phyloP scores from a whole-genome alignment of 2,797 vertebrate species.

The Sebastolobus alascanus region DNA sequence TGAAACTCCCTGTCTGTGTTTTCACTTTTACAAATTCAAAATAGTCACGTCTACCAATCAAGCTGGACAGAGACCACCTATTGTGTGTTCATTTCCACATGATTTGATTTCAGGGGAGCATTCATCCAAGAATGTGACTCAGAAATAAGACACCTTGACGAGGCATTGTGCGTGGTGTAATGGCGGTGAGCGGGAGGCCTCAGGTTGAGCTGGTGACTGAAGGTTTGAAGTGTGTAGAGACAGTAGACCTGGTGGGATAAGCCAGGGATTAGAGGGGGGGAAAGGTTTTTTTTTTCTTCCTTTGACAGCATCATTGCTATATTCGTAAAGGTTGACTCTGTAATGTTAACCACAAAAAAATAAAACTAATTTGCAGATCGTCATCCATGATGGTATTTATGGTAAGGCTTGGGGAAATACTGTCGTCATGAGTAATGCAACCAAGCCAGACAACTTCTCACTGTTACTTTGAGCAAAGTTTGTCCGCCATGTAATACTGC shows the following conservation, averaged over 20 bases:
- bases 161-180: slow-evolving; percentile 44
- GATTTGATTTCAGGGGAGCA: slow-evolving; percentile 53
- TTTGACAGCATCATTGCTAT: slow-evolving; percentile 28
- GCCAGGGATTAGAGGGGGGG: slow-evolving; percentile 46
- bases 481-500: not conserved
- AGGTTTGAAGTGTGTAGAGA: slow-evolving; percentile 55
- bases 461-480: slow-evolving; percentile 12
- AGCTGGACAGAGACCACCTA: slow-evolving; percentile 48
- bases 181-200: slow-evolving; percentile 40
- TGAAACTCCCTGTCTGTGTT: not conserved
- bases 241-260: slow-evolving; percentile 59
- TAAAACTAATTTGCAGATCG: not conserved
- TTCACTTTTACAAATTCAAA: slow-evolving; percentile 13
- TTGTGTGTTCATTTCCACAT: slow-evolving; percentile 50
- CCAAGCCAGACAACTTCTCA: not conserved
- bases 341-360: slow-evolving; percentile 7
- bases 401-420: not conserved
- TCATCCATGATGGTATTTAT: not conserved
- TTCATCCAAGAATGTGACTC: slow-evolving; percentile 62
- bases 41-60: slow-evolving; percentile 20
- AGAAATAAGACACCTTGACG: slow-evolving; percentile 61
- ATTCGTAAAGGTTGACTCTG: slow-evolving; percentile 3
- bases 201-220: slow-evolving; percentile 39
- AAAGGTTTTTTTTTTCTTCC: slow-evolving; percentile 19
- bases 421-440: not conserved